Evolutionary conservation across 2,797 vertebrate genomes (phyloP), one percentile per base, ranked within the genome.

Genomic region (Philypnodon macrostomus): DNA sequence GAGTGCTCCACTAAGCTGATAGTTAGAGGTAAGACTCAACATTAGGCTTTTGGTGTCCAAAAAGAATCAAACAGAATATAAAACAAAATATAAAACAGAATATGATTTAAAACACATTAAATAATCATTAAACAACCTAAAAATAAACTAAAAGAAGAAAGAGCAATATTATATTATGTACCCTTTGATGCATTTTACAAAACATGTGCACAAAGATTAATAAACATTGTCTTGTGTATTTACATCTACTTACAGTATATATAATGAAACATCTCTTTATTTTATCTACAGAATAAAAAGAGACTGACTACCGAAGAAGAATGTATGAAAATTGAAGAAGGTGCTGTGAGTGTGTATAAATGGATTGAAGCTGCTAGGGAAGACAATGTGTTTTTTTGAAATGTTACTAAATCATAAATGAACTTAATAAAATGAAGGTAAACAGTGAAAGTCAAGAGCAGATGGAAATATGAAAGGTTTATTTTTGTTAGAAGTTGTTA

Each of bases 11-110:
- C 90, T 24, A 87, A 75, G 63, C 84, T 93, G 12, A 49, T 75
- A 2, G 89, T 97, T 33, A 89, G 26, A 90, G 93, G 92, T 93
- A 80, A 63, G 61, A 13, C 17, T n/a, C n/a, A n/a, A n/a, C n/a
- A n/a, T n/a, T n/a, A n/a, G n/a, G n/a, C n/a, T n/a, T n/a, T n/a
- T n/a, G n/a, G n/a, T n/a, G n/a, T n/a, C 7, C 31, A 32, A 2
- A 32, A 32, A 32, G 31, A n/a, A n/a, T n/a, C 11, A 33, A 12
- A 33, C 31, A 33, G 6, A 23, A 23, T 23, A 23, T 23, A 23
- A 23, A 23, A 23, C 3, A 23, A 23, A 23, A 23, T 6, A 23
- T n/a, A n/a, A n/a, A n/a, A n/a, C n/a, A n/a, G n/a, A n/a, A n/a
- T n/a, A n/a, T n/a, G n/a, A n/a, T n/a, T n/a, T n/a, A n/a, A n/a